phyloP scores from a whole-genome alignment of 2,797 vertebrate species.

The Peromyscus nudipes region DNA sequence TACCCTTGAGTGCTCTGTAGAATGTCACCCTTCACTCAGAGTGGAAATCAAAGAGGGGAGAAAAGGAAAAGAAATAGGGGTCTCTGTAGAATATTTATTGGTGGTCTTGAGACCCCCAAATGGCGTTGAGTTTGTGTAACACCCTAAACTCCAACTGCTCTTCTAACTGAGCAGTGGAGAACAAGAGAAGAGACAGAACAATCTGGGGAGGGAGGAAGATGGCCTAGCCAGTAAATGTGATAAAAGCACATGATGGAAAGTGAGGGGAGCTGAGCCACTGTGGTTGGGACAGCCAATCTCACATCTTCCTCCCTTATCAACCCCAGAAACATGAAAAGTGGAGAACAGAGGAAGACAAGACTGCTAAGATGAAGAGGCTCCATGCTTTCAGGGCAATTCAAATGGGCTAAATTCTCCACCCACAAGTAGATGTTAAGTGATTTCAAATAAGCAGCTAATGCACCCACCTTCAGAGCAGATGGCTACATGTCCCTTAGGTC shows the following conservation, averaged over 20 bases:
- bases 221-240: neutral
- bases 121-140: conserved; percentile 11
- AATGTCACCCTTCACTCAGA: conserved; percentile 26
- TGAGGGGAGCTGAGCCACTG: conserved; percentile 10
- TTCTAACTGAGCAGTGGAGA: neutral
- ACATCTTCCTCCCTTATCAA: conserved; percentile 40
- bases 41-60: neutral
- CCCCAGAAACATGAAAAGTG: conserved; percentile 24
- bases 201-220: conserved; percentile 1
- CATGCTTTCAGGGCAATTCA: conserved; percentile 24
- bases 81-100: neutral
- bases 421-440: neutral
- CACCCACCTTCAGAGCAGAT: neutral
- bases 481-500: neutral
- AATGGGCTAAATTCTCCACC: conserved; percentile 26
- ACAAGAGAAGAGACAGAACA: neutral
- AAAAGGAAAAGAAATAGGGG: neutral
- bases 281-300: neutral
- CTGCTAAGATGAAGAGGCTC: neutral
- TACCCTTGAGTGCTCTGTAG: conserved; percentile 28
- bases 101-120: neutral
- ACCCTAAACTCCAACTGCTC: conserved; percentile 10
- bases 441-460: conserved; percentile 28
- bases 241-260: conserved; percentile 45
- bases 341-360: neutral